Base-by-base conservation (phyloP, 1,140 invertebrate species). In the Pollicipes pollicipes region DNA sequence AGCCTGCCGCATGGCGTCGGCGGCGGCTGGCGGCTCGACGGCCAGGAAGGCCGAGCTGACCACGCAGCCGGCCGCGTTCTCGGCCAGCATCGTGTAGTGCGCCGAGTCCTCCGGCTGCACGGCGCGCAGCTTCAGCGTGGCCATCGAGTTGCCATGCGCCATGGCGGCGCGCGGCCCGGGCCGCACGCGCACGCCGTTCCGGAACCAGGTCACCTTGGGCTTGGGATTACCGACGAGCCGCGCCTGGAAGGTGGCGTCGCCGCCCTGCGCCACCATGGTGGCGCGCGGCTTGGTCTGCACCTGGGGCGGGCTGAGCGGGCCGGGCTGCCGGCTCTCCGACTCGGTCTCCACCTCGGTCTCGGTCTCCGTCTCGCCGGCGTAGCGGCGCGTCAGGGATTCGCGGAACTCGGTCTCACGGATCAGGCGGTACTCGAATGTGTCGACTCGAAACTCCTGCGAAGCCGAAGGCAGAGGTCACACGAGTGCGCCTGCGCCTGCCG, bases 401-500 rank as follows among this genome's bases (percentile, higher is more conserved):
- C 37, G 95, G 88, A 32, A 98, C 91, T 70, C 93, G 85, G 74
- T 93, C 82, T 97, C 93, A 68, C 92, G 84, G 73, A 96, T 81
- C 63, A 97, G 81, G 79, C 93, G 85, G 77, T 96, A 95, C 82
- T 98, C 95, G 80, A 97, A 97, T 63, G 91, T 95, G 77, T 97
- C 93, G 66, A 96, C 92, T 79, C 85, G 82, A 76, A 87, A 87
- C 37, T 82, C 27, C 64, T 66, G 64, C 17, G 13, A 58, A 58
- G 10, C 2, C 21, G 10, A 58, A n/a, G n/a, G n/a, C n/a, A n/a
- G n/a, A n/a, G n/a, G n/a, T n/a, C n/a, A n/a, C n/a, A n/a, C n/a
- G n/a, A n/a, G n/a, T n/a, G n/a, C n/a, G n/a, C n/a, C n/a, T n/a
- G n/a, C n/a, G n/a, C n/a, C n/a, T n/a, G n/a, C n/a, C n/a, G n/a